Conservation (phyloP, 92 coral and sea anemone species). For the Epizoanthus stellaris region DNA sequence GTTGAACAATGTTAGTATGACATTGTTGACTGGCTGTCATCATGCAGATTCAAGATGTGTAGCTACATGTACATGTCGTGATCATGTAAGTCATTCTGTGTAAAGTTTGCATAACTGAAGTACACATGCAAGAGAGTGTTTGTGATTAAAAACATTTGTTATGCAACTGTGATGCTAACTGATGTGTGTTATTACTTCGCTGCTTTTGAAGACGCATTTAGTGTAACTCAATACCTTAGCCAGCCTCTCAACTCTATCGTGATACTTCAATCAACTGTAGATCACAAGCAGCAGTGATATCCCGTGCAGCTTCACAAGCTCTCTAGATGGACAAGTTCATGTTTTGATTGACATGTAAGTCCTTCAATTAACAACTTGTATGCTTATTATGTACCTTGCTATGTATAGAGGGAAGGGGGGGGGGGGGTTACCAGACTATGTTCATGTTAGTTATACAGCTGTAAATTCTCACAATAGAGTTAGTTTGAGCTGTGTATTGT, state of each 20-base stretch:
- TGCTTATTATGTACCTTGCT: background rate
- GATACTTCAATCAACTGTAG: background rate
- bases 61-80: too few relatives aligned
- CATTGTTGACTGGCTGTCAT: too few relatives aligned
- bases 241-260: background rate
- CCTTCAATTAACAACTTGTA: background rate
- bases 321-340: conserved; percentile 24
- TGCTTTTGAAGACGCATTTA: background rate
- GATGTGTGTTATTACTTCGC: background rate
- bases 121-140: too few relatives aligned
- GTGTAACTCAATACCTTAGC: background rate
- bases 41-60: too few relatives aligned
- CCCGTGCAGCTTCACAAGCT: conserved; percentile 12
- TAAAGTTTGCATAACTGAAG: too few relatives aligned
- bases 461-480: too few relatives aligned
- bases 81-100: too few relatives aligned
- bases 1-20: too few relatives aligned
- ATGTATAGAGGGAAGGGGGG: background rate
- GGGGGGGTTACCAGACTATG: background rate
- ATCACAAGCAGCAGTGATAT: background rate
- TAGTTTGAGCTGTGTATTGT: too few relatives aligned
- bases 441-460: too few relatives aligned
- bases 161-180: background rate
- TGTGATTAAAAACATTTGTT: too few relatives aligned
- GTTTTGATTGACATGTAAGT: conserved; percentile 41